These are phyloP conservation scores for Aphis gossypii DNA, from an alignment of 1,140 invertebrate genomes.

Conservation along the genomic window DNA sequence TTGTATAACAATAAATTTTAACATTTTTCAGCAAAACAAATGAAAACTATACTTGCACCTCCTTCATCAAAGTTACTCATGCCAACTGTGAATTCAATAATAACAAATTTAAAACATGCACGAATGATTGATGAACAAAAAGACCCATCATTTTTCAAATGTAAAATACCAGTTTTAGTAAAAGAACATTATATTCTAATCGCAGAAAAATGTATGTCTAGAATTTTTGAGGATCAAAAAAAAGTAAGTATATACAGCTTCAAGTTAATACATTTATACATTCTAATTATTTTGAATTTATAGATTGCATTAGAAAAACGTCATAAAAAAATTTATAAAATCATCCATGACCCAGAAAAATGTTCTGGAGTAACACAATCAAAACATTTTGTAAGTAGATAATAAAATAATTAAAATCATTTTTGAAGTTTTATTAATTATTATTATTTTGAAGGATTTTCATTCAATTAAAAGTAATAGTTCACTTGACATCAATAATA, in stretches of 20 bases:
- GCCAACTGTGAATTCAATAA: constrained; percentile 44
- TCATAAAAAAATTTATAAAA: constrained; percentile 50
- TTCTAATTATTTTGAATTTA: neutral
- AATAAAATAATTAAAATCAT: neutral
- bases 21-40: constrained; percentile 47
- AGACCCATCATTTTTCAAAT: constrained; percentile 38
- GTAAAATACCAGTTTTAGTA: constrained; percentile 28
- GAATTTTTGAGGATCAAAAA: constrained; percentile 52
- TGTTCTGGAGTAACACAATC: neutral
- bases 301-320: constrained; percentile 51
- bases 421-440: neutral
- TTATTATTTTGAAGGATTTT: constrained; percentile 36
- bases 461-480: constrained; percentile 33
- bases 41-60: constrained; percentile 56
- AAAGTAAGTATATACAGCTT: neutral
- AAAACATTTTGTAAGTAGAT: constrained; percentile 44
- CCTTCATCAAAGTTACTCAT: constrained; percentile 44
- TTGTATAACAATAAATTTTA: neutral
- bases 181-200: constrained; percentile 36
- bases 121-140: constrained; percentile 46
- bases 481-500: constrained; percentile 24
- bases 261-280: neutral
- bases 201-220: constrained; percentile 39
- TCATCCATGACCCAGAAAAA: constrained; percentile 37
- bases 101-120: constrained; percentile 53